Evolutionary conservation across 2,888 invertebrate species (phyloP).

Genomic region (Pseudoips prasinana): DNA sequence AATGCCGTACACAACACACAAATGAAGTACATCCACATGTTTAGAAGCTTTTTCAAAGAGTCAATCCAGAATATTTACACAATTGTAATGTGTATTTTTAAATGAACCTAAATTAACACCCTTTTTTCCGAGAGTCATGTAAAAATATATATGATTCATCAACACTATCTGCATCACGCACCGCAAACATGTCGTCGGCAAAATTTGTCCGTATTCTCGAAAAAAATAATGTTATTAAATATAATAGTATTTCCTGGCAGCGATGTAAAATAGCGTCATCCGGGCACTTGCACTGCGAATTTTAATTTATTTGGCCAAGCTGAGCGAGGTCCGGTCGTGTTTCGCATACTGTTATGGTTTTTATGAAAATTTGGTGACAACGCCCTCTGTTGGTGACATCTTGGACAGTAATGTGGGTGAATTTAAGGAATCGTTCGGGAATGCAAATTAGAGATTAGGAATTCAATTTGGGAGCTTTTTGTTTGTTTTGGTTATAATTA

Average conservation of each 20-base stretch:
- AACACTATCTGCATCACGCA: not conserved
- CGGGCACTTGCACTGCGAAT: slow-evolving; percentile 49
- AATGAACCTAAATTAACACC: too few species aligned
- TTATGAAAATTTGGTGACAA: slow-evolving; percentile 41
- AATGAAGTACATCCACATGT: too few species aligned
- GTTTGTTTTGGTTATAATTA: too few species aligned
- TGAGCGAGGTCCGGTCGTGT: slow-evolving; percentile 42
- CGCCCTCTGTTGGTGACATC: slow-evolving; percentile 42
- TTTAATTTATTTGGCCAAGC: slow-evolving; percentile 56
- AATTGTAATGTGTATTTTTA: too few species aligned
- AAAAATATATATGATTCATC: not conserved
- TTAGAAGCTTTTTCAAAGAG: too few species aligned
- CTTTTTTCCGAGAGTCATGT: too few species aligned
- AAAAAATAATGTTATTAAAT: slow-evolving; percentile 23
- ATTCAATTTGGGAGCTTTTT: too few species aligned
- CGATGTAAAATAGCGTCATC: slow-evolving; percentile 9
- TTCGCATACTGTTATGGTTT: slow-evolving; percentile 42
- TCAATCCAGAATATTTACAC: too few species aligned
- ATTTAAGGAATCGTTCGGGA: slow-evolving; percentile 7
- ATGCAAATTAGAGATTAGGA: slow-evolving; percentile 1
- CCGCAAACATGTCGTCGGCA: slow-evolving; percentile 1
- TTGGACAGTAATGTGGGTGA: slow-evolving; percentile 24
- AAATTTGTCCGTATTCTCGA: slow-evolving; percentile 18
- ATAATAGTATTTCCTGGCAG: slow-evolving; percentile 22
- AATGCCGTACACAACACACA: too few species aligned